Base-by-base conservation (phyloP, 2,888 invertebrate species). In the Microplitis manilae region DNA sequence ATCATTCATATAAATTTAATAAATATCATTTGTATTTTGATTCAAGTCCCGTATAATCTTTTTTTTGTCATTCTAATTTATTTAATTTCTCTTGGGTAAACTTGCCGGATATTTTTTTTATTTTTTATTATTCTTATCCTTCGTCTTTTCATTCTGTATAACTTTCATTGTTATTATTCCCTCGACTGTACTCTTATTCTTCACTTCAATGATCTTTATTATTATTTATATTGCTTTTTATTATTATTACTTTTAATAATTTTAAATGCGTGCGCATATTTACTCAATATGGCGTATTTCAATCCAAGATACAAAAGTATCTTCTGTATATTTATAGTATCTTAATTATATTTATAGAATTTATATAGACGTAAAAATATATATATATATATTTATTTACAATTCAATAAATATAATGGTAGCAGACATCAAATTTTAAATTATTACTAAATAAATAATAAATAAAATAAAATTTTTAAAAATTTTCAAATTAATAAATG, bases 221-320 rank as follows among this genome's bases (percentile, higher is more conserved):
- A 73, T 65, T 65, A 30, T 65, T 38, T 20, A 30, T 65, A 30
- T 30, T 65, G 4, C 13, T 30, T 30, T 13, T 50, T 50, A 13
- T 13, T 50, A 50, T 50, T 50, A 50, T 13, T 62, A 39, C 39
- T 72, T 72, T 72, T 39, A 72, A 61, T 72, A 61, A 72, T 72
- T 70, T 38, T 39, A 59, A 41, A 20, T 72, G 72, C 72, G 41
- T 64, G 72, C 64, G 72, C 72, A 72, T 40, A 64, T 50, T 50
- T 50, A 13, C 38, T 67, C 73, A 73, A 73, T 30, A 67, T 67
- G 67, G 73, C 73, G 73, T 41, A 67, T 40, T 65, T 30, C n/a
- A 72, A n/a, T 9, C 64, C 40, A 64, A 64, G 61, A 71, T 71
- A 72, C 41, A 72, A 40, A 64, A 41, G 41, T 72, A 64, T 30